Evolutionary conservation across 2,888 invertebrate genomes (phyloP).

Genomic region (Didymodactylos carnosus): DNA sequence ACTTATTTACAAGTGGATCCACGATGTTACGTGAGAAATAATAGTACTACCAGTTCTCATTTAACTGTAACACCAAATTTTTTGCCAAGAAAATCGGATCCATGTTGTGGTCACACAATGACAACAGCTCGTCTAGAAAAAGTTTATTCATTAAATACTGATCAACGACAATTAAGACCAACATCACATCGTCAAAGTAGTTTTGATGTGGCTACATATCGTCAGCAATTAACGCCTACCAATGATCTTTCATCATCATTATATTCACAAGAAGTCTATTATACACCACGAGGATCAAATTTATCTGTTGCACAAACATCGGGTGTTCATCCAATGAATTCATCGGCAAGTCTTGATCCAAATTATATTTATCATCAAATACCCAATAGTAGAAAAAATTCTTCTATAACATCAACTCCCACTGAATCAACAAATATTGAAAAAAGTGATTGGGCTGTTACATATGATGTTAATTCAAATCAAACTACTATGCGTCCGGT

Average conservation of each 20-base stretch:
- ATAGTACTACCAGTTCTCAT: too few species aligned
- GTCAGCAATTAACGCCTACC: background rate
- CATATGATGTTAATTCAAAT: background rate
- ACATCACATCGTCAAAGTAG: background rate
- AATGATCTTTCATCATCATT: background rate
- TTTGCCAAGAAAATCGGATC: background rate
- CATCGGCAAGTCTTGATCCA: background rate
- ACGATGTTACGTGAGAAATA: background rate
- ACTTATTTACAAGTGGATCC: constrained; percentile 1
- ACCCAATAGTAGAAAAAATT: background rate
- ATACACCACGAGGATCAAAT: background rate
- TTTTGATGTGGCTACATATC: background rate
- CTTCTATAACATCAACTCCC: too few species aligned
- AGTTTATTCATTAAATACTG: background rate
- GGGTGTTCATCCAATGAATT: background rate
- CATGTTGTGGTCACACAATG: too few species aligned
- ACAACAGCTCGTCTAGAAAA: background rate
- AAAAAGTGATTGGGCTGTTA: background rate
- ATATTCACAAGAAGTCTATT: background rate
- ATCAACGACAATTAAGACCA: background rate
- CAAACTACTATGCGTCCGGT: too few species aligned
- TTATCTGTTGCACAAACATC: too few species aligned
- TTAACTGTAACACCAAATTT: background rate
- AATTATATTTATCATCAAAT: background rate
- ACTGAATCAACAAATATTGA: background rate